Conservation (phyloP, 37 sponge, comb jelly and placozoan species). For the Beroe ovata region DNA sequence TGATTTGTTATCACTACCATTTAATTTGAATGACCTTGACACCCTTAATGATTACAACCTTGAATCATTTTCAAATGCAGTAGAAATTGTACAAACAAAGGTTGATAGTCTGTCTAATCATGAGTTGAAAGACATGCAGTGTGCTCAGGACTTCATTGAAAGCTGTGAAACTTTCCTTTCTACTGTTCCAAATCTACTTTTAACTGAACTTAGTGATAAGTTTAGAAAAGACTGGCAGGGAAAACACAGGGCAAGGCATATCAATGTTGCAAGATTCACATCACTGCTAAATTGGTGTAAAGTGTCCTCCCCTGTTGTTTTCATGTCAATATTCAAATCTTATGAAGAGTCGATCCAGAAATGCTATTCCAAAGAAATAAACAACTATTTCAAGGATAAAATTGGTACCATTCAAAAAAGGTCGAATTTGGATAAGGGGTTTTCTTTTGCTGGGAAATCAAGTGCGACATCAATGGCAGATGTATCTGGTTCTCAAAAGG, state of each 20-base stretch:
- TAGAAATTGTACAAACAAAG: too few species aligned
- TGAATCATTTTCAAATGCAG: conserved; percentile 25
- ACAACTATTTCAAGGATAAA: conserved; percentile 44
- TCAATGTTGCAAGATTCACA: conserved; percentile 30
- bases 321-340: neutral
- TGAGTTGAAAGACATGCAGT: conserved; percentile 29
- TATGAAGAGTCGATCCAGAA: conserved; percentile 26
- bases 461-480: neutral
- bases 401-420: conserved; percentile 24
- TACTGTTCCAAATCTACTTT: neutral
- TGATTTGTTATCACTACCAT: conserved; percentile 1
- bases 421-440: conserved; percentile 44
- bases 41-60: conserved; percentile 41
- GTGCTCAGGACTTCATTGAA: conserved; percentile 35
- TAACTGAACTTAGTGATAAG: neutral
- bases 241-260: conserved; percentile 46
- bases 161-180: conserved; percentile 5
- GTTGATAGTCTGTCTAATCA: neutral
- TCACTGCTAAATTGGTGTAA: conserved; percentile 39
- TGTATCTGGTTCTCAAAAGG: conserved; percentile 13
- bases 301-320: neutral
- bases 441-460: conserved; percentile 57
- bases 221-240: conserved; percentile 64
- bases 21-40: conserved; percentile 2
- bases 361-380: conserved; percentile 37